Evolutionary conservation across 2,113 vertebrate genomes (phyloP).

Genomic region (Planiliza haematocheilus): DNA sequence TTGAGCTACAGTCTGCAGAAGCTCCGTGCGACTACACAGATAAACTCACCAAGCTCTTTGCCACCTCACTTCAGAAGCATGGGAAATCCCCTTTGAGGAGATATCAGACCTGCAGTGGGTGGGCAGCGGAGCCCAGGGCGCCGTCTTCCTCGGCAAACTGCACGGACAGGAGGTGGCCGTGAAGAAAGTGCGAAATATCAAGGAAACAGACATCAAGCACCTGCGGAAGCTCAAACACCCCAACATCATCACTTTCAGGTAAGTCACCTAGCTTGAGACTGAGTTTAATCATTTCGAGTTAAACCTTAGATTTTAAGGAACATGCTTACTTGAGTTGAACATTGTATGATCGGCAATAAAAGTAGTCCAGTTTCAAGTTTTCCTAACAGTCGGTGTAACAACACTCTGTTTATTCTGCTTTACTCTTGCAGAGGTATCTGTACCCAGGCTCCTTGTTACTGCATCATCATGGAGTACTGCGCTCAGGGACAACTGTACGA

Average conservation of each 20-base stretch:
- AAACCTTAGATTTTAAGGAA: background rate
- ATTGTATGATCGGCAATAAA: too few species aligned
- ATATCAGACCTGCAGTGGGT: slow-evolving; percentile 99
- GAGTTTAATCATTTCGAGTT: background rate
- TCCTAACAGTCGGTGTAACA: background rate
- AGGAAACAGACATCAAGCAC: slow-evolving; percentile 98
- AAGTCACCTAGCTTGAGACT: slow-evolving; percentile 61
- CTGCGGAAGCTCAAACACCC: slow-evolving; percentile 97
- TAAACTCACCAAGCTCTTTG: slow-evolving; percentile 2
- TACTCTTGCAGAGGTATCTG: slow-evolving; percentile 90
- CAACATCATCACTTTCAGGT: slow-evolving; percentile 99
- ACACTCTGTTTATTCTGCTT: background rate
- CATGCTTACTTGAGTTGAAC: background rate
- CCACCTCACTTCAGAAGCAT: slow-evolving; percentile 76
- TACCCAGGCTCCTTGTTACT: slow-evolving; percentile 98
- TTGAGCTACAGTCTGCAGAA: background rate
- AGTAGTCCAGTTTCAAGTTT: background rate
- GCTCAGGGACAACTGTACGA: slow-evolving; percentile 99
- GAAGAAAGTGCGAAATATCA: slow-evolving; percentile 97
- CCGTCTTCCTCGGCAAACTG: slow-evolving; percentile 96
- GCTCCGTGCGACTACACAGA: background rate
- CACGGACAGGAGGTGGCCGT: slow-evolving; percentile 96
- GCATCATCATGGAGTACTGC: slow-evolving; percentile 99
- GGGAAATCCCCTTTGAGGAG: slow-evolving; percentile 98
- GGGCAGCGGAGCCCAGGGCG: slow-evolving; percentile 96